phyloP scores from a whole-genome alignment of 35 echinoderm and acorn worm species.

The Strongylocentrotus purpuratus region DNA sequence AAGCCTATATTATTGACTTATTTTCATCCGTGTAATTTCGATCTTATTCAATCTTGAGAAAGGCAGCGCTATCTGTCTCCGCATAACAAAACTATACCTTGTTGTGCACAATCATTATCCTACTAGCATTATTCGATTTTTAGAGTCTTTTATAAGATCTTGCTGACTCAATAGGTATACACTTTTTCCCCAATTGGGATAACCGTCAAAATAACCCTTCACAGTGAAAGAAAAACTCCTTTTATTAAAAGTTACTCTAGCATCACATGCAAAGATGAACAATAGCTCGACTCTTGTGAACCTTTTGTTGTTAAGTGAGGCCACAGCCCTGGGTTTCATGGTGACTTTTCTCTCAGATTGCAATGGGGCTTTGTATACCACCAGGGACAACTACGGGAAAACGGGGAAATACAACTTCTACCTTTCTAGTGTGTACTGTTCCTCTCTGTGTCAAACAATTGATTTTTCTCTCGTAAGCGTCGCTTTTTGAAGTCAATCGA shows the following conservation, averaged over 20 bases:
- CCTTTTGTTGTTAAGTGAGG: not conserved
- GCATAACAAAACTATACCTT: not conserved
- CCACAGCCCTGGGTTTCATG: not conserved
- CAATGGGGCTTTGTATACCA: too few species aligned
- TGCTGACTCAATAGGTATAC: too few species aligned
- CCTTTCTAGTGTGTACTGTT: too few species aligned
- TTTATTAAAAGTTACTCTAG: slow-evolving; percentile 2
- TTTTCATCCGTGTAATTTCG: not conserved
- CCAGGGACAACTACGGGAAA: too few species aligned
- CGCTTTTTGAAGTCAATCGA: too few species aligned
- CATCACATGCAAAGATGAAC: not conserved
- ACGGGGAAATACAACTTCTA: too few species aligned
- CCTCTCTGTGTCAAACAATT: too few species aligned
- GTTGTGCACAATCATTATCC: not conserved
- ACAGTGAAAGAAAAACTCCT: not conserved
- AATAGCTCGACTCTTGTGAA: not conserved
- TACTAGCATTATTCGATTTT: not conserved
- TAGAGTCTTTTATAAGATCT: too few species aligned
- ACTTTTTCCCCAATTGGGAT: not conserved
- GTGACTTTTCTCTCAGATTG: not conserved
- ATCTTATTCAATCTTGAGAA: not conserved
- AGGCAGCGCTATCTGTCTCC: not conserved
- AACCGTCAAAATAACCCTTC: not conserved
- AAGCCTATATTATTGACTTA: not conserved
- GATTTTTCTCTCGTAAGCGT: too few species aligned